Evolutionary conservation across 2,888 invertebrate genomes (phyloP).

Genomic region (Chymomyza fuscimana): DNA sequence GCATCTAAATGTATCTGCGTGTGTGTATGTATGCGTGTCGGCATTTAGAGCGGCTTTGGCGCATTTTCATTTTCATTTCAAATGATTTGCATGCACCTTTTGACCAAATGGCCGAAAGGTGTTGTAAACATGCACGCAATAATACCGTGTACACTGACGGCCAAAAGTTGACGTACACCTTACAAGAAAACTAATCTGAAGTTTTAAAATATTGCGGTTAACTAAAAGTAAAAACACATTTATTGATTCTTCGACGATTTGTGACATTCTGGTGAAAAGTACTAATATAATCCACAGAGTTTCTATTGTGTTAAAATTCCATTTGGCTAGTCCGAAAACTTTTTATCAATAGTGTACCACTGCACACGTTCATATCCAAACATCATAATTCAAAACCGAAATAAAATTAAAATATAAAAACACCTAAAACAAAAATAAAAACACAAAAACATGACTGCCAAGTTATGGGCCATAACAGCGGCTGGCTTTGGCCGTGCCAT

Average conservation of each 20-base stretch:
- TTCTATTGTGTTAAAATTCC: too few species aligned
- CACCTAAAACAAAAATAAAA: background rate
- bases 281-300: too few species aligned
- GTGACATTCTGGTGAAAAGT: too few species aligned
- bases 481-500: slow-evolving; percentile 43
- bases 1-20: background rate
- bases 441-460: slow-evolving; percentile 18
- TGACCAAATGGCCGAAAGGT: slow-evolving; percentile 25
- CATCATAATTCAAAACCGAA: background rate
- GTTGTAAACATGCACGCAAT: slow-evolving; percentile 30
- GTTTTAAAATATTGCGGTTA: too few species aligned
- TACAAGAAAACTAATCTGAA: too few species aligned
- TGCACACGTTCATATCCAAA: background rate
- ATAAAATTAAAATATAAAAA: background rate
- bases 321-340: too few species aligned
- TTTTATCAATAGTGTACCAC: background rate
- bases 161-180: too few species aligned
- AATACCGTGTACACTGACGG: background rate
- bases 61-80: slow-evolving; percentile 47
- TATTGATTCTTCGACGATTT: too few species aligned
- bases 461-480: slow-evolving; percentile 14
- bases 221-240: too few species aligned
- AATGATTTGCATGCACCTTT: slow-evolving; percentile 58
- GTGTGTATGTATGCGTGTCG: background rate
- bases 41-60: background rate